Conservation (phyloP, 2,797 vertebrate species). For the Hybognathus amarus region DNA sequence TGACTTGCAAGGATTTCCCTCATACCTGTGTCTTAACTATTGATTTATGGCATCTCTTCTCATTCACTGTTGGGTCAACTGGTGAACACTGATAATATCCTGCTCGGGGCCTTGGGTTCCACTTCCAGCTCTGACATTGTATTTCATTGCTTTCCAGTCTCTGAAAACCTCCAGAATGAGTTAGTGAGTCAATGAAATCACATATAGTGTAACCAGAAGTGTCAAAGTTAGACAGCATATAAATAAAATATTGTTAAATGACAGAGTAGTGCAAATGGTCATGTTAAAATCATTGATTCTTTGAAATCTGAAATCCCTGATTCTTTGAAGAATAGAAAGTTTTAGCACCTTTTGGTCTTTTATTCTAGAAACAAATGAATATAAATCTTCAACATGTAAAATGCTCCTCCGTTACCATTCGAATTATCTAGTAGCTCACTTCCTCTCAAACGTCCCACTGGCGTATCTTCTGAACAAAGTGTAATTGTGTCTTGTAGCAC, state of each 20-base stretch:
- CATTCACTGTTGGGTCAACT: conserved; percentile 31
- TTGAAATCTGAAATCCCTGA: no score
- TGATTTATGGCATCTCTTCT: conserved; percentile 51
- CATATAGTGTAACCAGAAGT: background rate
- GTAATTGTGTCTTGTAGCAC: conserved; percentile 34
- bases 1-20: conserved; percentile 41
- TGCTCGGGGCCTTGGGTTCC: conserved; percentile 15
- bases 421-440: conserved; percentile 11
- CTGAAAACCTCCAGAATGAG: background rate
- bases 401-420: background rate
- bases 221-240: background rate
- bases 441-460: conserved; percentile 14
- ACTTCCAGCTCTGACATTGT: background rate
- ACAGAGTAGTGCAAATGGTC: background rate
- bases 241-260: background rate
- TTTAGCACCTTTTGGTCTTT: background rate
- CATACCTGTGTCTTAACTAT: conserved; percentile 42
- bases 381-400: background rate
- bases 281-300: no score
- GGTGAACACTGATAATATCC: conserved; percentile 22
- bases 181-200: background rate
- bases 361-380: background rate
- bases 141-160: conserved; percentile 29
- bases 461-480: conserved; percentile 34
- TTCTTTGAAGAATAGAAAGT: no score